Percentiles rank a stretch among this genome's conserved stretches.
These are phyloP conservation scores for Chelmon rostratus DNA, from an alignment of 2,797 vertebrate species.

Conservation along the genomic window DNA sequence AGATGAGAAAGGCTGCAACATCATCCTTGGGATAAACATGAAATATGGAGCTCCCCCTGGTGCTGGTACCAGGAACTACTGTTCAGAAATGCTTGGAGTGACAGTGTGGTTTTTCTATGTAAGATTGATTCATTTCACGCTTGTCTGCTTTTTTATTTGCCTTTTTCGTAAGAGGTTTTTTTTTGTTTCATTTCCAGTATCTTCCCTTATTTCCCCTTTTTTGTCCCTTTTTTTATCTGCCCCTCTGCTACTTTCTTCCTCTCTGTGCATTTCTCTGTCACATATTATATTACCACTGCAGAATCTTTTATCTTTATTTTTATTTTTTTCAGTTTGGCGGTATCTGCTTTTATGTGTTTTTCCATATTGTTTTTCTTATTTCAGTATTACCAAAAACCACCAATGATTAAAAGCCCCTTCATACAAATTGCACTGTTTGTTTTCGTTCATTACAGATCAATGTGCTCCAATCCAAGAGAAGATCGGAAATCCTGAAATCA, in stretches of 20 bases:
- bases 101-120: not conserved
- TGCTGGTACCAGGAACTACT: slow-evolving; percentile 44
- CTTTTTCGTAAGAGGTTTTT: not conserved
- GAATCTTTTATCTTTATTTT: not conserved
- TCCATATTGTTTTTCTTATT: not conserved
- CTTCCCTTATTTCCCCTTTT: not conserved
- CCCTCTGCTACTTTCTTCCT: not conserved
- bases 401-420: not conserved
- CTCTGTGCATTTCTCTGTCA: not conserved
- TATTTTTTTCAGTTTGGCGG: not conserved
- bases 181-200: slow-evolving; percentile 11
- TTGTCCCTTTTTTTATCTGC: not conserved
- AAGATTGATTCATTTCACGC: slow-evolving; percentile 27
- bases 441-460: slow-evolving; percentile 89
- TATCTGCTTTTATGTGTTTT: not conserved
- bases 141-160: slow-evolving; percentile 30
- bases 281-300: not conserved
- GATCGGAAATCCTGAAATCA: slow-evolving; percentile 98
- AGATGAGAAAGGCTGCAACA: slow-evolving; percentile 9
- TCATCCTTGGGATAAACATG: slow-evolving; percentile 10
- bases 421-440: not conserved
- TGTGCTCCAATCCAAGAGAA: slow-evolving; percentile 97
- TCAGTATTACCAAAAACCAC: not conserved
- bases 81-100: not conserved
- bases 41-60: slow-evolving; percentile 72